A percentile compares a stretch with the other conserved stretches of the same genome.
Evolutionary conservation across 2,888 invertebrate species (phyloP).

Genomic region (Aspidapion aeneum): DNA sequence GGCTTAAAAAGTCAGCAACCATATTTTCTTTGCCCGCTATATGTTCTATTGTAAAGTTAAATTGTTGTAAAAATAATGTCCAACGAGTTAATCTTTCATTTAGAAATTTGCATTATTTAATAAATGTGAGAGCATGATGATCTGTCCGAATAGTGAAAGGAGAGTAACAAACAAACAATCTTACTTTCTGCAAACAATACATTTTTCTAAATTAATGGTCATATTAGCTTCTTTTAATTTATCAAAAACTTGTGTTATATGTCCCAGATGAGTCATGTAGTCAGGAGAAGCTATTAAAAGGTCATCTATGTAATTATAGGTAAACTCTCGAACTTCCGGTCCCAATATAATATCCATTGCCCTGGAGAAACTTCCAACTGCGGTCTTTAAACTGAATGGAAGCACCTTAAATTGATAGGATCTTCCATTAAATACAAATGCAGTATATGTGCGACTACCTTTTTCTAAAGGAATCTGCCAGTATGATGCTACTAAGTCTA

Average conservation of each 20-base stretch:
- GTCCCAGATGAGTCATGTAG: conserved; percentile 28
- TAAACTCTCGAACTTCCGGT: too few species aligned
- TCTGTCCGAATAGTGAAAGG: neutral
- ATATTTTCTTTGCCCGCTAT: too few species aligned
- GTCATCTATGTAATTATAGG: conserved; percentile 36
- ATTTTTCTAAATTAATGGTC: conserved; percentile 32
- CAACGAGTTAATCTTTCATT: conserved; percentile 3
- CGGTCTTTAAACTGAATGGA: too few species aligned
- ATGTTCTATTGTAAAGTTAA: neutral
- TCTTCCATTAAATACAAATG: too few species aligned
- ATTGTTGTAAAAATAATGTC: neutral
- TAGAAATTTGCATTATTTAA: conserved; percentile 5
- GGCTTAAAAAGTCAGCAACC: neutral
- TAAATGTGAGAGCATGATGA: conserved; percentile 1
- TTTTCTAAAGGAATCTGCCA: too few species aligned
- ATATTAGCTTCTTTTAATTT: conserved; percentile 25
- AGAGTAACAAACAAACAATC: neutral
- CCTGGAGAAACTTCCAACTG: too few species aligned
- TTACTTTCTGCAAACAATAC: conserved; percentile 9
- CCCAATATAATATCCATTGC: too few species aligned
- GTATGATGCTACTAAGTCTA: conserved; percentile 18
- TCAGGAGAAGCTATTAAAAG: conserved; percentile 30
- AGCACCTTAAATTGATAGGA: too few species aligned
- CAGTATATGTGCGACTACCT: too few species aligned
- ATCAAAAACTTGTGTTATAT: conserved; percentile 27